A percentile compares a stretch with the other conserved stretches of the same genome.
Evolutionary conservation across 2,113 vertebrate species (phyloP).

Genomic region (Elachura formosa): DNA sequence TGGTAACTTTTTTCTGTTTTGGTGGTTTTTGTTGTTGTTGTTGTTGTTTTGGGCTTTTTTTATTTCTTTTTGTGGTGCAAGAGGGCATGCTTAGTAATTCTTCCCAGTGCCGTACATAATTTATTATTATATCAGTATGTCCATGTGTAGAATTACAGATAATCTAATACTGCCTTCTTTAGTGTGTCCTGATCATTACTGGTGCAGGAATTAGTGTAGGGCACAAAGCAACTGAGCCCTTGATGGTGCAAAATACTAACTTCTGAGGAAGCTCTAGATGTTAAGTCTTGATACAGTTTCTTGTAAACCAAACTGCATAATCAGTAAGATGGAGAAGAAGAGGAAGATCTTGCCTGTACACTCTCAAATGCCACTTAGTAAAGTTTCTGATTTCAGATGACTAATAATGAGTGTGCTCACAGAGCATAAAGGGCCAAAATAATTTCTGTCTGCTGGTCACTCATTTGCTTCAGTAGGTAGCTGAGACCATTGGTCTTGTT

Average conservation of each 20-base stretch:
- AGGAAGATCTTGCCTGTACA: background rate
- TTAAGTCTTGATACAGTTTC: background rate
- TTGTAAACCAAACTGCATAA: background rate
- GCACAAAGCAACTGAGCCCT: background rate
- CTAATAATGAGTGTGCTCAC: background rate
- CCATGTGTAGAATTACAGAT: background rate
- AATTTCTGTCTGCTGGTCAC: background rate
- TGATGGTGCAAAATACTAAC: background rate
- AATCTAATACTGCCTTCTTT: background rate
- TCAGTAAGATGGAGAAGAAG: background rate
- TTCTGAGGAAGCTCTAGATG: background rate
- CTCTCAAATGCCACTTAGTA: background rate
- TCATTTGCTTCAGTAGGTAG: background rate
- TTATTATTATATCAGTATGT: background rate
- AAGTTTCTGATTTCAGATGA: background rate
- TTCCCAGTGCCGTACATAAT: background rate
- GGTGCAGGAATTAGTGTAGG: background rate
- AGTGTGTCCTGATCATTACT: background rate
- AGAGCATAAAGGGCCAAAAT: background rate
- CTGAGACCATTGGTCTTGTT: background rate
- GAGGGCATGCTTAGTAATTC: background rate
- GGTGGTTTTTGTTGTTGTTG: background rate
- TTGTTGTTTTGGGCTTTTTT: background rate
- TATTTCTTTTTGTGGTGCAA: rapidly evolving
- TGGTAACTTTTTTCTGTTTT: background rate